Conservation (phyloP, 2,113 vertebrate genomes). For the Notechis scutatus region DNA sequence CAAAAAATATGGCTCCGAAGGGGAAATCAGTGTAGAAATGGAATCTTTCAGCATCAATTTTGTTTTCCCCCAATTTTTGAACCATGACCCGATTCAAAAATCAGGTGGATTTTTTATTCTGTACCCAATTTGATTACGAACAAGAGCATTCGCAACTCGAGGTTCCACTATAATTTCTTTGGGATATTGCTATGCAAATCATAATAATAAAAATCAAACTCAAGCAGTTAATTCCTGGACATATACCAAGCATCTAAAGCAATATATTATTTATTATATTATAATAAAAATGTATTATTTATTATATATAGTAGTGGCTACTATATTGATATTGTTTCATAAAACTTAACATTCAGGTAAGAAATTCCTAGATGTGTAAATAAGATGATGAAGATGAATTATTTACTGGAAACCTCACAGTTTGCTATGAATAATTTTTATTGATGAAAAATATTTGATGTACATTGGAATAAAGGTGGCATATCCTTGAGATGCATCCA, state of each 20-base stretch:
- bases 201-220: slow-evolving; percentile 18
- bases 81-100: no score
- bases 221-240: not conserved
- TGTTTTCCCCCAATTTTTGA: no score
- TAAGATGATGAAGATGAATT: slow-evolving; percentile 26
- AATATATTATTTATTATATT: no score
- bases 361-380: slow-evolving; percentile 27
- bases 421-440: slow-evolving; percentile 36
- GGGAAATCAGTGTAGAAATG: no score
- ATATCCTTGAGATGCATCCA: slow-evolving; percentile 18
- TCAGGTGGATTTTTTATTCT: no score
- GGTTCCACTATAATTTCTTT: not conserved
- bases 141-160: no score
- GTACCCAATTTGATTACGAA: no score
- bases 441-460: slow-evolving; percentile 39
- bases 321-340: slow-evolving; percentile 44
- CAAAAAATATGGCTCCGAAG: no score
- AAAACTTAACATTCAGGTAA: slow-evolving; percentile 45
- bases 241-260: no score
- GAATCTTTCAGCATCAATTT: no score
- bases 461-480: slow-evolving; percentile 1
- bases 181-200: not conserved
- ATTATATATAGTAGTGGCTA: slow-evolving; percentile 39
- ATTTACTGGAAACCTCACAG: slow-evolving; percentile 32
- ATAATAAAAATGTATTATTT: no score